Conservation (phyloP, 2,888 invertebrate genomes). For the Chrysolina americana region DNA sequence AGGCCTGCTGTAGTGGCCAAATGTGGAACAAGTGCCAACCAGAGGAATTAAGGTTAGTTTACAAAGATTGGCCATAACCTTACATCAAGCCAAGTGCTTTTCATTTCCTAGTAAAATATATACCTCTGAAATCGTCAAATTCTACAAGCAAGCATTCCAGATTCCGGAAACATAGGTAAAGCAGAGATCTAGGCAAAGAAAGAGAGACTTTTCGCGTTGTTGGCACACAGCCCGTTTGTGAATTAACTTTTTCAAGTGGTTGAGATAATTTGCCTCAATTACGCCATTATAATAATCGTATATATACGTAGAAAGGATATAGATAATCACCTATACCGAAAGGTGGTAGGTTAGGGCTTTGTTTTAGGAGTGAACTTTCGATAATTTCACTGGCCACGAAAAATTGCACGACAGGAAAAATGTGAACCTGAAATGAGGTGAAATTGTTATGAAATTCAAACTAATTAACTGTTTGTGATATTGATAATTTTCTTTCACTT, state of each 20-base stretch:
- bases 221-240: conserved; percentile 60
- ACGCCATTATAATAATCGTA: conserved; percentile 66
- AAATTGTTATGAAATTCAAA: too few relatives aligned
- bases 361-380: conserved; percentile 29
- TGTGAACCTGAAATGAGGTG: too few relatives aligned
- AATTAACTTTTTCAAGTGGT: conserved; percentile 66
- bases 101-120: too few relatives aligned
- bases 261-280: conserved; percentile 66
- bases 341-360: conserved; percentile 38
- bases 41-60: too few relatives aligned
- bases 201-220: conserved; percentile 44
- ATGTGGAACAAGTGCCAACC: too few relatives aligned
- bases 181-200: background rate
- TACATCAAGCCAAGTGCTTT: too few relatives aligned
- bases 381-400: background rate
- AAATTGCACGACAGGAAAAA: background rate
- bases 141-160: background rate
- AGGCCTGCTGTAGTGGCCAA: too few relatives aligned
- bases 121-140: background rate
- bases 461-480: too few relatives aligned
- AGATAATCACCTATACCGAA: conserved; percentile 39
- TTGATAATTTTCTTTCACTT: too few relatives aligned
- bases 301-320: conserved; percentile 61
- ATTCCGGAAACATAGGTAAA: background rate
- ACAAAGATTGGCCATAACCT: too few relatives aligned